Base-by-base conservation (phyloP, 2,888 invertebrate genomes). In the Pyrgus malvae region DNA sequence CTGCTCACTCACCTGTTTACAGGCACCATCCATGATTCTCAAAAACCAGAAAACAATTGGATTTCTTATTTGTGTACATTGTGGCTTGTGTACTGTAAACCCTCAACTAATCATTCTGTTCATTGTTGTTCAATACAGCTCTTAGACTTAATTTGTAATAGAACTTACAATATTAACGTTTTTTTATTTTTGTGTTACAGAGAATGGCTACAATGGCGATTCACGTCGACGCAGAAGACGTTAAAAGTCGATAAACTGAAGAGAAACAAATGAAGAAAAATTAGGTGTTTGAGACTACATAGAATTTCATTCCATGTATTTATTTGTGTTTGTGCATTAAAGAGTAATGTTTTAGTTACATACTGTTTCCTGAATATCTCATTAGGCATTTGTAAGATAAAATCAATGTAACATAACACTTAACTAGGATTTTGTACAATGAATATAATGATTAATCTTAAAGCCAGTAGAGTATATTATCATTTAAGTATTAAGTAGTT, bases 181-280 rank as follows among this genome's bases (percentile, higher is more conserved):
- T 19, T 14, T 40, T 56, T 56, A 60, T 68, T 74, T 68, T 72
- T 74, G 72, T 62, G 59, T 89, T 87, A 57, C 88, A 90, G 90
- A 88, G 74, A 90, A 90, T 62, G 90, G 89, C 67, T 67, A 80
- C 71, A 90, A 90, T 67, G 90, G 90, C 40, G 90, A 90, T 68
- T 83, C 89, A 38, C 86, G 87, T 66, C 86, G 90, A 61, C 88
- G 88, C 64, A 82, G 84, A 66, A 83, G 90, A 75, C 85, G 89
- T 63, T 89, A 80, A 79, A 76, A 58, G 56, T 64, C 58, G 48
- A 55, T 35, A 56, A 54, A 57, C 33, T 12, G 23, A 41, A 14
- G 27, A 27, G n/a, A n/a, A n/a, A 44, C 23, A 41, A 16, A 35
- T 23, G 35, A 42, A 56, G n/a, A n/a, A n/a, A 29, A 54, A 57